Base-by-base conservation (phyloP, 2,888 invertebrate species). In the Phyllotreta striolata region DNA sequence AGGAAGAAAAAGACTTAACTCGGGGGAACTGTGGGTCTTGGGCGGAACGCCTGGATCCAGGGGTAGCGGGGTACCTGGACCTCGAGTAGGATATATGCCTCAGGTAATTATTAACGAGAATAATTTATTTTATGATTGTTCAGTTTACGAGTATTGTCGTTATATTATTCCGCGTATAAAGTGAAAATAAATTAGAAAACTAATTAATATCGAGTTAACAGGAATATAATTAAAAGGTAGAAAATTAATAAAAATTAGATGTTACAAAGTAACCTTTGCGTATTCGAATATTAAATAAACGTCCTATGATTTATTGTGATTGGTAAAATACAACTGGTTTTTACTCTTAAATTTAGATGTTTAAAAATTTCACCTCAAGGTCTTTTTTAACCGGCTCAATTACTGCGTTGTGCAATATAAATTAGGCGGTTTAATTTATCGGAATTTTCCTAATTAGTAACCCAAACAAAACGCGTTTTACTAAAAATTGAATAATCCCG, bases 31-130 rank as follows among this genome's bases (percentile, higher is more conserved):
- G 66, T 90, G 91, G 88, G 93, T 95, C 4, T 85, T 95, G 38
- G 95, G 94, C 7, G 91, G 92, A 7, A 86, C 85, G 64, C 95
- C 95, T 0, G 95, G 95, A 0, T 89, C 91, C 1, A 86, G 86
- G 55, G 93, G 92, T 0, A 92, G 92, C 72, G 92, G 92, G 2
- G 92, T 95, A 0, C 95, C 95, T 0, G 95, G 95, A 1, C 91
- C 91, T n/a, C 85, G 91, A 77, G 91, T 95, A 62, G 95, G 95
- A 41, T 95, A 77, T 58, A 78, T 78, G 78, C 78, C 78, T 6
- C 78, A 74, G 70, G 74, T 74, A 63, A 39, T 10, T n/a, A 24
- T 24, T 24, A 3, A 24, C 24, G 24, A 24, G 24, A 9, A 9
- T 43, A 43, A 43, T 43, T 12, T 1, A 43, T 5, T 12, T 6